phyloP scores from a whole-genome alignment of 2,797 vertebrate species.

The Cuniculus paca region DNA sequence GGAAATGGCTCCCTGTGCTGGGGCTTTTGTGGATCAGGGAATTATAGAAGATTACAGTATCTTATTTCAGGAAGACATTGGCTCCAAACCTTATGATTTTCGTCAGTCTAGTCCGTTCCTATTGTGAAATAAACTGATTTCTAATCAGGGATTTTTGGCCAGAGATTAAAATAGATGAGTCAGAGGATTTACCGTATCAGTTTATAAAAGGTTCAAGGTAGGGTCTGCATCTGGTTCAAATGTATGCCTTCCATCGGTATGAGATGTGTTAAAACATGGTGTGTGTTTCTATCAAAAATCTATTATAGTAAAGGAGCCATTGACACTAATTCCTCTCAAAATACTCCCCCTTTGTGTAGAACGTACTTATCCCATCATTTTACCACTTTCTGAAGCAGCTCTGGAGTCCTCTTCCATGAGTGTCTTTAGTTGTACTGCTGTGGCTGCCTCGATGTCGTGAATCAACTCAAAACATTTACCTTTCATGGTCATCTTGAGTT shows the following conservation, averaged over 20 bases:
- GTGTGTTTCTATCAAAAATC: background rate
- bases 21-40: background rate
- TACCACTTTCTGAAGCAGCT: background rate
- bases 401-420: background rate
- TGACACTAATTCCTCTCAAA: background rate
- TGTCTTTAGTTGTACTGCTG: background rate
- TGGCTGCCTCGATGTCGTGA: background rate
- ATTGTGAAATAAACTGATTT: conserved; percentile 28
- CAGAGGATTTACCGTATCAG: background rate
- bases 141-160: background rate
- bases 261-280: background rate
- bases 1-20: background rate
- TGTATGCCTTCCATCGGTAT: background rate
- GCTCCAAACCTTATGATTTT: background rate
- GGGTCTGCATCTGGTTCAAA: background rate
- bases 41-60: background rate
- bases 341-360: background rate
- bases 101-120: background rate
- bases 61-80: conserved; percentile 29
- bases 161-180: background rate
- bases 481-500: background rate
- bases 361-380: background rate
- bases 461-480: background rate
- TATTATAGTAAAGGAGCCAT: background rate
- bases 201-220: background rate